phyloP scores from a whole-genome alignment of 2,113 vertebrate species.

The Actenoides hombroni region DNA sequence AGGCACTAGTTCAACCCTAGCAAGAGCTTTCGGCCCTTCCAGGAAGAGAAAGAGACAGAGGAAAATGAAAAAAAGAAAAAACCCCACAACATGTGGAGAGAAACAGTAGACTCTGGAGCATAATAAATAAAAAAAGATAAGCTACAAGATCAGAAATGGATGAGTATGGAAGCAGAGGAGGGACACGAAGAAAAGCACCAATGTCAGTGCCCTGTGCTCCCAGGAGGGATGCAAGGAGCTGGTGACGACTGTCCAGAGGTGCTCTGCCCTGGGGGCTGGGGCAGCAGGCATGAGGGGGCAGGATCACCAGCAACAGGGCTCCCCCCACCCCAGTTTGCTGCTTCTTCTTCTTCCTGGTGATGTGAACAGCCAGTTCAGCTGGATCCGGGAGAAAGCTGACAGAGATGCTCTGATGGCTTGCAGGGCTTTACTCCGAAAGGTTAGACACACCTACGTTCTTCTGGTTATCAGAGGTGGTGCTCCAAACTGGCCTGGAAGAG shows the following conservation, averaged over 20 bases:
- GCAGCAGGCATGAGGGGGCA: not conserved
- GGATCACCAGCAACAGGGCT: not conserved
- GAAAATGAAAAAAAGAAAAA: not conserved
- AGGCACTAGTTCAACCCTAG: not conserved
- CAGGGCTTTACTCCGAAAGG: not conserved
- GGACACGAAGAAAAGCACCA: rapidly evolving
- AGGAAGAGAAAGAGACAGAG: not conserved
- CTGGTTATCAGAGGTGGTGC: not conserved
- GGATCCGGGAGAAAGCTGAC: not conserved
- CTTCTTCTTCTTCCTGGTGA: not conserved
- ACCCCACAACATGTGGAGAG: not conserved
- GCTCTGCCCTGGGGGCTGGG: not conserved
- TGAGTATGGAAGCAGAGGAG: not conserved
- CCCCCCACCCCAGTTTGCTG: not conserved
- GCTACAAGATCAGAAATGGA: not conserved
- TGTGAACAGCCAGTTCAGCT: not conserved
- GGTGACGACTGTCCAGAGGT: rapidly evolving
- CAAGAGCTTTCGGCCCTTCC: slow-evolving; percentile 19
- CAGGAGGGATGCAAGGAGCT: not conserved
- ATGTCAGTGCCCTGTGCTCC: rapidly evolving
- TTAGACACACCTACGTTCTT: not conserved
- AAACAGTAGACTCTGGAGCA: not conserved
- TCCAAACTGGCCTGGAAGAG: not conserved
- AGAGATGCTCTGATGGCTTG: not conserved
- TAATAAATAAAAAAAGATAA: not conserved